Conservation (phyloP, 2,797 vertebrate species). For the Halcyon smyrnensis region DNA sequence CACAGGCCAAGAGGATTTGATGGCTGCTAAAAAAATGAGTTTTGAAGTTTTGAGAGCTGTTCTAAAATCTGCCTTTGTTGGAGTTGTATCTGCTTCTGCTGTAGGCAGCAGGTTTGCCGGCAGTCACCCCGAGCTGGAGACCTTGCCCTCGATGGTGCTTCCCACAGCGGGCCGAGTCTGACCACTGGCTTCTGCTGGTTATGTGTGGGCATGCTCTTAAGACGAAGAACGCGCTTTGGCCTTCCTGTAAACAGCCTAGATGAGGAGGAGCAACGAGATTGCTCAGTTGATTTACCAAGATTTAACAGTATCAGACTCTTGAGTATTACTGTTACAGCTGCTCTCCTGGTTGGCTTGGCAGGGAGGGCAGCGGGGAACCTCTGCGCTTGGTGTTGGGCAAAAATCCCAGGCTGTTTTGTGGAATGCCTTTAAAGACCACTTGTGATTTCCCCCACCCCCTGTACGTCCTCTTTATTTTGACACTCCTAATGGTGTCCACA, state of each 20-base stretch:
- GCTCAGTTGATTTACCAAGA: background rate
- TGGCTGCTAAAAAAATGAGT: background rate
- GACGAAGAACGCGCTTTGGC: fast-evolving
- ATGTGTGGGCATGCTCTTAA: fast-evolving
- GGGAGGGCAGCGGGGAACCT: fast-evolving
- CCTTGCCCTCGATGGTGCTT: background rate
- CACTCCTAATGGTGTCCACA: fast-evolving
- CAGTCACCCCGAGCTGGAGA: background rate
- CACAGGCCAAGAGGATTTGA: background rate
- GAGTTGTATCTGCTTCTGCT: background rate
- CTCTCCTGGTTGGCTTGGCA: background rate
- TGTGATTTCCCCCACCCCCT: background rate
- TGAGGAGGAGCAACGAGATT: background rate
- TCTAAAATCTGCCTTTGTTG: background rate
- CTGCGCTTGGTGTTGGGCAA: background rate
- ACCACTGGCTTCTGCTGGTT: fast-evolving
- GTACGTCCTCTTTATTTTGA: background rate
- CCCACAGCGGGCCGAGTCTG: background rate
- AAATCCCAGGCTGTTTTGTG: background rate
- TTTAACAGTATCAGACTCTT: too few species aligned
- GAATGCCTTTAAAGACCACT: background rate
- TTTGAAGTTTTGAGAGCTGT: background rate
- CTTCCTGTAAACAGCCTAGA: background rate
- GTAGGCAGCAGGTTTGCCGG: background rate
- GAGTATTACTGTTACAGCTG: background rate